These are phyloP conservation scores for Achlya flavicornis DNA, from an alignment of 2,888 invertebrate genomes.

Conservation along the genomic window DNA sequence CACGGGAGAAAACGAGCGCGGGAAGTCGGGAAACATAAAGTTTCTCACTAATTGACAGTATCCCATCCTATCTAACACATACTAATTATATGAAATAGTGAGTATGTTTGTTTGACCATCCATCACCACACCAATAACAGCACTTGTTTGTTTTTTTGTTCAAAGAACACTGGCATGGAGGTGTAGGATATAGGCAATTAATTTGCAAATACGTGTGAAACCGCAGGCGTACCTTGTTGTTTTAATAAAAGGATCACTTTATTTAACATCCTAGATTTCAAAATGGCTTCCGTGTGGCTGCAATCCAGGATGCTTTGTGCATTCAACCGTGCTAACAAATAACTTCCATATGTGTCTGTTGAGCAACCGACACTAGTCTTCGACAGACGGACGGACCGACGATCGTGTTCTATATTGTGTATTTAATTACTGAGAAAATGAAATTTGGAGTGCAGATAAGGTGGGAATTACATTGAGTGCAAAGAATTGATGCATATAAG, in stretches of 20 bases:
- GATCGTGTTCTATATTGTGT: background rate
- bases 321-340: conserved; percentile 17
- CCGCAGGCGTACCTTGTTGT: background rate
- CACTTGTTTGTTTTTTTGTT: too few species aligned
- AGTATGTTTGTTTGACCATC: too few species aligned
- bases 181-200: too few species aligned
- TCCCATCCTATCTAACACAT: too few species aligned
- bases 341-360: background rate
- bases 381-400: background rate
- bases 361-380: background rate
- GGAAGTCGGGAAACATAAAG: too few species aligned
- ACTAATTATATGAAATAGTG: too few species aligned
- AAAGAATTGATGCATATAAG: too few species aligned
- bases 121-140: too few species aligned
- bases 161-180: too few species aligned
- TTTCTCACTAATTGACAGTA: too few species aligned
- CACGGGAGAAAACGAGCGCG: too few species aligned
- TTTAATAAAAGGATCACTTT: conserved; percentile 8
- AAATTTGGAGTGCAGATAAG: background rate
- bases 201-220: too few species aligned
- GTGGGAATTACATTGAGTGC: background rate
- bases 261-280: conserved; percentile 26
- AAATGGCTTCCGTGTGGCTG: conserved; percentile 22
- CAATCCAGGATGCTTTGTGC: conserved; percentile 25
- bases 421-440: background rate